Base-by-base conservation (phyloP, 1,140 invertebrate genomes). In the Nephila pilipes region DNA sequence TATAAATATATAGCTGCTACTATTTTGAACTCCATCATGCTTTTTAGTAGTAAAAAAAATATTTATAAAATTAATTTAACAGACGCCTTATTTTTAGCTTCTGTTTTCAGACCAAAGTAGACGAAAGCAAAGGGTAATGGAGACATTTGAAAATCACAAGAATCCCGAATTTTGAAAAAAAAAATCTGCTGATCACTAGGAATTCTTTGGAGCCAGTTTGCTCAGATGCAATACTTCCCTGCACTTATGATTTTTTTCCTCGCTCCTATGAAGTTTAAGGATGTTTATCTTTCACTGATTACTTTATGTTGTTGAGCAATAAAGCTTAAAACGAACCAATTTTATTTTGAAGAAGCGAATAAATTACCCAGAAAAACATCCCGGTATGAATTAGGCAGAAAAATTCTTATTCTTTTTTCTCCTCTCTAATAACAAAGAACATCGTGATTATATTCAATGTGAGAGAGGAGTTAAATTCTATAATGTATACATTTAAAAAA, bases 11-110 rank as follows among this genome's bases (percentile, higher is more conserved):
- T 54, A 80, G 25, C n/a, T 80, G 54, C 75, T 22, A 80, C 75
- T 90, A 90, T 90, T 90, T 90, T 69, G n/a, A 69, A 69, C 60
- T 54, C 87, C 65, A 88, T 88, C 65, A 36, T 57, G 25, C 60
- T 89, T 32, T 32, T n/a, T 12, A 32, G 10, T 55, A 38, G 54
- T 58, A 58, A 29, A 20, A 57, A 54, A 90, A 90, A 90, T 90
- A 80, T 90, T 90, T 80, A 81, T 55, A 79, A 90, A 90, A 80
- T 90, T 69, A 90, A 90, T 90, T 90, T 69, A 18, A 36, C 46
- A 90, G 32, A 29, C 88, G 8, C 16, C 57, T 60, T 90, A 90
- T 90, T 90, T 90, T 80, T 90, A 90, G 75, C 46, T 38, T 22
- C 22, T 55, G 18, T 18, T 36, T 88, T 54, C 36, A 8, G 8